Evolutionary conservation across 2,888 invertebrate species (phyloP), one percentile per base, ranked within the genome.

Genomic region (Leucoma salicis): DNA sequence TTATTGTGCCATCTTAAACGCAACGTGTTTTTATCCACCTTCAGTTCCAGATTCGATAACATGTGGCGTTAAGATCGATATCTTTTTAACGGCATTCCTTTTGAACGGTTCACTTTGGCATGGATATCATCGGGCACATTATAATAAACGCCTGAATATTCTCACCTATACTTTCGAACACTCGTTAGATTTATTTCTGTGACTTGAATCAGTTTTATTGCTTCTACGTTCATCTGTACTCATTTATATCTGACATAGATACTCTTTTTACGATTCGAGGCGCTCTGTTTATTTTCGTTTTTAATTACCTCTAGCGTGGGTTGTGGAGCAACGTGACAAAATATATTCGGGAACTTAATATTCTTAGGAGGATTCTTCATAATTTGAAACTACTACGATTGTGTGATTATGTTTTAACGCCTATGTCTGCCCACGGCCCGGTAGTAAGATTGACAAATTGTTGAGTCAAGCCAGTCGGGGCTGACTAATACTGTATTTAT

Each of bases 211-310:
- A 79, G 82, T 86, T 88, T 88, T 87, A 87, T 85, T 78, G 79
- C 84, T 73, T 66, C 75, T 78, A 71, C 82, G 82, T 85, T 86
- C 83, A 86, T 84, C 83, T 84, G 81, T 75, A 84, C 81, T 86
- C 87, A 87, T 89, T 87, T 89, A 87, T 87, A 85, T 79, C 79
- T 75, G 79, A 78, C 85, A 82, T 83, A 85, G 85, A 85, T 84
- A 83, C 79, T 79, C 79, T 88, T 87, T 79, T 89, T 88, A 89
- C 87, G 88, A 88, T 88, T 86, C 74, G 73, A 79, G 75, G 76
- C 83, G 86, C 73, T 83, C 79, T 86, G 89, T 90, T 90, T 90
- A 90, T 90, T 90, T 90, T 89, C 77, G 85, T 87, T 90, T 90
- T 90, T 90, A 90, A 90, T 90, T 90, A 90, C 89, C 82, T 71